Evolutionary conservation across 2,888 invertebrate species (phyloP).

Genomic region (Ecdyonurus torrentis): DNA sequence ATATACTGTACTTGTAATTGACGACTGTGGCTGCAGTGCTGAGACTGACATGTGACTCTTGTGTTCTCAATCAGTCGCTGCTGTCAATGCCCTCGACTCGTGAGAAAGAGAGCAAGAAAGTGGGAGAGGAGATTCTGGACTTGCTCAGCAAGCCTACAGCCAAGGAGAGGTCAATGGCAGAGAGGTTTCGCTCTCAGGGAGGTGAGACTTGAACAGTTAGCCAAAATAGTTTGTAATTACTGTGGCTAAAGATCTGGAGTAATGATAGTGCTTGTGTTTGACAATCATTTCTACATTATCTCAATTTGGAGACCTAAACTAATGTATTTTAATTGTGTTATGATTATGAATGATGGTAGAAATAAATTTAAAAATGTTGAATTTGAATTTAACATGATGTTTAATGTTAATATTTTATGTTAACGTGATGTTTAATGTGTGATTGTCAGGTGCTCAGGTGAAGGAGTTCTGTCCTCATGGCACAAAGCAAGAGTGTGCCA

Average conservation of each 20-base stretch:
- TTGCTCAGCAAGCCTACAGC: conserved; percentile 89
- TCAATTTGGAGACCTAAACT: too few species aligned
- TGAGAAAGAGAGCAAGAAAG: conserved; percentile 87
- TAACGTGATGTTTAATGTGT: not conserved
- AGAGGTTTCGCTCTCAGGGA: conserved; percentile 90
- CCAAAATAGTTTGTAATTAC: not conserved
- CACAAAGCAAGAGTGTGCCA: conserved; percentile 70
- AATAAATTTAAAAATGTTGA: not conserved
- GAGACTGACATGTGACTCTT: not conserved
- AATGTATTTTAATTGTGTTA: not conserved
- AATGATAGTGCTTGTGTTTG: not conserved
- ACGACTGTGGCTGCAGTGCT: conserved; percentile 15
- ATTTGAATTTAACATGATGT: too few species aligned
- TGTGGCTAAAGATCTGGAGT: not conserved
- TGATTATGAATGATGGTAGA: not conserved
- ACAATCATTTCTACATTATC: too few species aligned
- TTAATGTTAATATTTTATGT: not conserved
- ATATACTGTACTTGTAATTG: too few species aligned
- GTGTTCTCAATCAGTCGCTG: conserved; percentile 40
- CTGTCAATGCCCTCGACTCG: conserved; percentile 85
- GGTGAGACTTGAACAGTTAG: conserved; percentile 29
- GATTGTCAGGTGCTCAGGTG: conserved; percentile 48
- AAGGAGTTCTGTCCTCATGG: conserved; percentile 96
- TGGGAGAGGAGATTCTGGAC: conserved; percentile 90
- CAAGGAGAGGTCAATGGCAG: conserved; percentile 87